Base-by-base conservation (phyloP, 2,888 invertebrate genomes). In the Hypomecis punctinalis region DNA sequence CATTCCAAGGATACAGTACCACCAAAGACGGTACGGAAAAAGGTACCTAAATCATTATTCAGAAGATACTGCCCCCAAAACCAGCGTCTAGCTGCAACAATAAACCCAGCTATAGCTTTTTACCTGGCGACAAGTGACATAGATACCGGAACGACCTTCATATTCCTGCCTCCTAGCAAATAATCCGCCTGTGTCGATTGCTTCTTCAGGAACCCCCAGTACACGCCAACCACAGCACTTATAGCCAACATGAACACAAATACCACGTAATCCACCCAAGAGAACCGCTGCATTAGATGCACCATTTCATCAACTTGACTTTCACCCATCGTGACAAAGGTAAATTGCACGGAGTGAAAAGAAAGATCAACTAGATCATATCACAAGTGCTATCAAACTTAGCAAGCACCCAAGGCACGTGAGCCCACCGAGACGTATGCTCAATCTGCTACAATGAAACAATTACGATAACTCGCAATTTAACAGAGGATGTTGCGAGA, bases 91-190 rank as follows among this genome's bases (percentile, higher is more conserved):
- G n/a, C n/a, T n/a, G n/a, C n/a, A n/a, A n/a, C n/a, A n/a, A n/a
- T n/a, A n/a, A n/a, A n/a, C n/a, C n/a, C n/a, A n/a, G n/a, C n/a
- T n/a, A n/a, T n/a, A n/a, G n/a, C n/a, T n/a, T n/a, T n/a, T n/a
- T 82, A 96, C 96, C 96, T 97, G 58, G 98, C 97, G 66, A 98
- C 95, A 40, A 98, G 93, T 0, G 97, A 98, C 94, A 98, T 94
- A 39, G 97, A 94, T 59, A 98, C 96, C 4, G 98, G 98, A 80
- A 98, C 93, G 13, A 96, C 95, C 78, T 95, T 94, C 97, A 98
- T 97, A 77, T 95, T 95, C 74, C 97, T 94, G 61, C 96, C 96
- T 33, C 97, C 97, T 61, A 97, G 95, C 56, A 98, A 93, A 81
- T 97, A 97, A 80, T 96, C 96, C 81, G 95, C 94, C 58, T 95